Evolutionary conservation across 2,888 invertebrate genomes (phyloP).

Genomic region (Bombylius major): DNA sequence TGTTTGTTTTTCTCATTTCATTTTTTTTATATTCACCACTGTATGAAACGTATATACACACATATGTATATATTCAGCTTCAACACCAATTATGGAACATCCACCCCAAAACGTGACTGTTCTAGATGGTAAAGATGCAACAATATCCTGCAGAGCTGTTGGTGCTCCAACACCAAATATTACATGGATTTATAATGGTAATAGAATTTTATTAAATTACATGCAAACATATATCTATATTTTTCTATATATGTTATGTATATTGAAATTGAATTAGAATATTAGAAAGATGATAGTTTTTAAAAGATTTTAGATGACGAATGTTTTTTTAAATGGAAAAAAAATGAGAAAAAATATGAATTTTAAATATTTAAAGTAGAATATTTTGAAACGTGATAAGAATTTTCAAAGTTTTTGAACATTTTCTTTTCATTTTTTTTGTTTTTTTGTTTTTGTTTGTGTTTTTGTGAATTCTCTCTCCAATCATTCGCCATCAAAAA

Average conservation of each 20-base stretch:
- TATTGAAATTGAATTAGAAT: background rate
- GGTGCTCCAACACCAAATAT: constrained; percentile 86
- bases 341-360: too few species aligned
- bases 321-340: too few species aligned
- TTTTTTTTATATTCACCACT: background rate
- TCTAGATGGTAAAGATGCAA: constrained; percentile 85
- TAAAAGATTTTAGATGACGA: too few species aligned
- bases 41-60: background rate
- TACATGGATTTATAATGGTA: constrained; percentile 88
- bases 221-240: background rate
- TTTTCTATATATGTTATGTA: background rate
- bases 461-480: too few species aligned
- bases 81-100: constrained; percentile 73
- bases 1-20: background rate
- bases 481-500: too few species aligned
- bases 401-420: too few species aligned
- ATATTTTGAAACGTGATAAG: too few species aligned
- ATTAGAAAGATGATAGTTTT: too few species aligned
- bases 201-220: constrained; percentile 23
- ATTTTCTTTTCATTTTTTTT: too few species aligned
- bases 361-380: too few species aligned
- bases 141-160: constrained; percentile 71
- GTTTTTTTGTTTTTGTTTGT: too few species aligned
- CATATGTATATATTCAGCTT: constrained; percentile 50
- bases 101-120: constrained; percentile 79